phyloP scores from a whole-genome alignment of 2,888 invertebrate species.

The Agrochola lota region DNA sequence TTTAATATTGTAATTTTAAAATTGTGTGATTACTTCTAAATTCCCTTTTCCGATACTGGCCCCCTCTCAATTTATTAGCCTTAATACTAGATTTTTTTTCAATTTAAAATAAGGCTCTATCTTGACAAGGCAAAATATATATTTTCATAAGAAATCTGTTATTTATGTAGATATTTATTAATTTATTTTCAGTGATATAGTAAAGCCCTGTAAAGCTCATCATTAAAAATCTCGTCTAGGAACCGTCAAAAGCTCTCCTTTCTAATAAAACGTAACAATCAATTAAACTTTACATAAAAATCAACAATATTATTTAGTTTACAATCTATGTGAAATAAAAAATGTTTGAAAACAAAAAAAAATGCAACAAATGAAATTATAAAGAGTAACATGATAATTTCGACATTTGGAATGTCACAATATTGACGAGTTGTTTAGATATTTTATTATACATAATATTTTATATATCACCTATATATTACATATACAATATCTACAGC shows the following conservation, averaged over 20 bases:
- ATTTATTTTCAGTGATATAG: conserved; percentile 63
- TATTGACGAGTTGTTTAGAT: conserved; percentile 76
- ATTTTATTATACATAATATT: conserved; percentile 70
- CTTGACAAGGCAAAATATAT: conserved; percentile 82
- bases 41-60: conserved; percentile 79
- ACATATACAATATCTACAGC: conserved; percentile 84
- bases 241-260: conserved; percentile 79
- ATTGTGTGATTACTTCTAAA: conserved; percentile 64
- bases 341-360: conserved; percentile 65
- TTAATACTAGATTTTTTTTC: conserved; percentile 79
- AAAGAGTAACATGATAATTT: conserved; percentile 70
- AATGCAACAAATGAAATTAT: conserved; percentile 73
- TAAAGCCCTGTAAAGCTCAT: conserved; percentile 73
- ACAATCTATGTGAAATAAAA: conserved; percentile 72
- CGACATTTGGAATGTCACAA: conserved; percentile 79
- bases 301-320: conserved; percentile 76
- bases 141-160: conserved; percentile 71
- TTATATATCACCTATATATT: conserved; percentile 81
- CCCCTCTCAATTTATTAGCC: conserved; percentile 79
- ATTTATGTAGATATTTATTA: conserved; percentile 61
- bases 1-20: conserved; percentile 64
- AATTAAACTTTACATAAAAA: conserved; percentile 83
- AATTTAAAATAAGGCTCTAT: conserved; percentile 82
- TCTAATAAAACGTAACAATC: conserved; percentile 81
- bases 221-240: conserved; percentile 77